Evolutionary conservation across 2,888 invertebrate genomes (phyloP).

Genomic region (Phragmatobia fuliginosa): DNA sequence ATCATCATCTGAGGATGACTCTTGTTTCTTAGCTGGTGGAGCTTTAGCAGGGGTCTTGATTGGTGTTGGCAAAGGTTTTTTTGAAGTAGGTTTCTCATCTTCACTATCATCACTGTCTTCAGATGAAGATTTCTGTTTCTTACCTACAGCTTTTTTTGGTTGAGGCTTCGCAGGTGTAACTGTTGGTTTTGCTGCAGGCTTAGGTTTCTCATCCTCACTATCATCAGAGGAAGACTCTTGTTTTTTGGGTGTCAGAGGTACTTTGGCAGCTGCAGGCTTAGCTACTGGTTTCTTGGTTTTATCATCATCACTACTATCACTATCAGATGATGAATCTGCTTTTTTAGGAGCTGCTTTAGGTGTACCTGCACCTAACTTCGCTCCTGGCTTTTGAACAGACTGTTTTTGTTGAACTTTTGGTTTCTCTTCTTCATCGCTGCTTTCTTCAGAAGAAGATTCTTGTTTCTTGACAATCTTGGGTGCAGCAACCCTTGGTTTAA

Average conservation of each 20-base stretch:
- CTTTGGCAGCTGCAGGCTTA: constrained; percentile 38
- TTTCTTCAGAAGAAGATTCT: constrained; percentile 70
- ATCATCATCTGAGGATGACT: constrained; percentile 67
- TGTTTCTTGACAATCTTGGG: constrained; percentile 56
- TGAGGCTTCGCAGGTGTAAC: constrained; percentile 34
- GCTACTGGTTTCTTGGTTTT: constrained; percentile 49
- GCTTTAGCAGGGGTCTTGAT: constrained; percentile 53
- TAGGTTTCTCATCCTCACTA: constrained; percentile 59
- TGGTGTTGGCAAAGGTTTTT: constrained; percentile 17
- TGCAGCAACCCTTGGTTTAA: constrained; percentile 56
- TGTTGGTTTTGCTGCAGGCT: constrained; percentile 40
- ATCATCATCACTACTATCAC: constrained; percentile 53
- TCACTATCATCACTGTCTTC: constrained; percentile 53
- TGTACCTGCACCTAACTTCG: constrained; percentile 22
- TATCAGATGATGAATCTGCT: constrained; percentile 37
- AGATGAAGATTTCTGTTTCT: constrained; percentile 50
- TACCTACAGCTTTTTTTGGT: constrained; percentile 30
- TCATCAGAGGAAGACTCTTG: constrained; percentile 61
- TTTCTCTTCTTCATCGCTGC: constrained; percentile 56
- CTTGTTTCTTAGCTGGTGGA: constrained; percentile 62
- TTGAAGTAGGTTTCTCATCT: constrained; percentile 50
- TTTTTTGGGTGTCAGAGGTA: constrained; percentile 47
- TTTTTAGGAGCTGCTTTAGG: constrained; percentile 33
- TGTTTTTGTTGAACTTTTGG: constrained; percentile 42
- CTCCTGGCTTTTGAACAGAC: constrained; percentile 9